Evolutionary conservation across 2,797 vertebrate genomes (phyloP).

Genomic region (Xenopus petersii): DNA sequence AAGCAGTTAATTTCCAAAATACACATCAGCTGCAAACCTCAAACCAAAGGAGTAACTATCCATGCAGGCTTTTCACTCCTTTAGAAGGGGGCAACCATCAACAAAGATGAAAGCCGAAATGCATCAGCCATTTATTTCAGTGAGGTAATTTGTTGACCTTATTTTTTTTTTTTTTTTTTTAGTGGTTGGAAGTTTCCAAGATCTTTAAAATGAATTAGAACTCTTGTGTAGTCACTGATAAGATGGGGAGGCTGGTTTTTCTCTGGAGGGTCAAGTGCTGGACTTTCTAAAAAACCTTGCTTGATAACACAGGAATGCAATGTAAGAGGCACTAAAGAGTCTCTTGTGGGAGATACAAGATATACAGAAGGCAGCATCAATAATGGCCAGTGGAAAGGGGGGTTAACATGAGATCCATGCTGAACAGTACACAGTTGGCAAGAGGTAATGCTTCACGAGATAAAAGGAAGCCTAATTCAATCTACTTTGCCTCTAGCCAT

Average conservation of each 20-base stretch:
- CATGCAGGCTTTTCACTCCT: slow-evolving; percentile 17
- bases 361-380: slow-evolving; percentile 15
- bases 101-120: too few species aligned
- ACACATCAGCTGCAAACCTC: too few species aligned
- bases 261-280: slow-evolving; percentile 47
- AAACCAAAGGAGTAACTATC: not conserved
- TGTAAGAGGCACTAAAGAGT: slow-evolving; percentile 49
- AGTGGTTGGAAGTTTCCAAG: slow-evolving; percentile 46
- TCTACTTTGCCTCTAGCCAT: slow-evolving; percentile 1
- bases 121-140: not conserved
- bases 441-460: slow-evolving; percentile 22
- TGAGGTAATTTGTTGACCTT: slow-evolving; percentile 41
- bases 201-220: slow-evolving; percentile 47
- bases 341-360: slow-evolving; percentile 42
- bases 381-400: slow-evolving; percentile 11
- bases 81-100: too few species aligned
- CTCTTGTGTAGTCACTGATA: slow-evolving; percentile 41
- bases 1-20: too few species aligned
- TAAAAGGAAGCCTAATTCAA: not conserved
- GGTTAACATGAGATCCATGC: not conserved
- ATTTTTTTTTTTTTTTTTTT: slow-evolving; percentile 29
- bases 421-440: not conserved
- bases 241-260: slow-evolving; percentile 39
- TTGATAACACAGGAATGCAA: slow-evolving; percentile 49
- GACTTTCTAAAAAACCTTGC: slow-evolving; percentile 44